These are phyloP conservation scores for Drosophila suboccidentalis DNA, from an alignment of 2,888 invertebrate genomes.

Conservation along the genomic window DNA sequence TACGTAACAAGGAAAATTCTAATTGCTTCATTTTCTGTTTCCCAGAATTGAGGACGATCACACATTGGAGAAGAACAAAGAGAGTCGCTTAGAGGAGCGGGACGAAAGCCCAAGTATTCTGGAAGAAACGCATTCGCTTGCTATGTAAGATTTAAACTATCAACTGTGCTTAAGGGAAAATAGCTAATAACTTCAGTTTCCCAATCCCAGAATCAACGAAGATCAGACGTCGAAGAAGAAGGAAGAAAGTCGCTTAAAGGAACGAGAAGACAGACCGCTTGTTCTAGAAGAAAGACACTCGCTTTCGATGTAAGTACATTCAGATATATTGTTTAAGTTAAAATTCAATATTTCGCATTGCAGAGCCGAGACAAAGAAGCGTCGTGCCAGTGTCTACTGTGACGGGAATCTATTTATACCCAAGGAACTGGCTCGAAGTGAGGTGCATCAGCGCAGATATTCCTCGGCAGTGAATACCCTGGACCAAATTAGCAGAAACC, in stretches of 20 bases:
- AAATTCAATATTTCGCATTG: not conserved
- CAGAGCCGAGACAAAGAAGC: slow-evolving; percentile 75
- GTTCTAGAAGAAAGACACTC: slow-evolving; percentile 74
- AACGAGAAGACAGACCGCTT: slow-evolving; percentile 57
- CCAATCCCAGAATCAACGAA: not conserved
- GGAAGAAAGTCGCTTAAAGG: slow-evolving; percentile 8
- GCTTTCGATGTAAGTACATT: slow-evolving; percentile 69
- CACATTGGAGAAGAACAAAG: not conserved
- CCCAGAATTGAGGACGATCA: not conserved
- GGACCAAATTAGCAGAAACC: slow-evolving; percentile 29
- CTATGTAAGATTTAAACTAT: slow-evolving; percentile 58
- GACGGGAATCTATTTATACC: slow-evolving; percentile 68
- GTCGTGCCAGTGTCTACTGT: slow-evolving; percentile 66
- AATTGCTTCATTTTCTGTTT: not conserved
- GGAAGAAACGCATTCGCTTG: slow-evolving; percentile 74
- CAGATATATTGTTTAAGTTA: not conserved
- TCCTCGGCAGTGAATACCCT: not conserved
- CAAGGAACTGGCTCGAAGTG: slow-evolving; percentile 61
- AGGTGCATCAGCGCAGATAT: slow-evolving; percentile 41
- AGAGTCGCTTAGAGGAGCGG: slow-evolving; percentile 6
- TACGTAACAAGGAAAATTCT: not conserved
- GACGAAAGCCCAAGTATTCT: slow-evolving; percentile 61
- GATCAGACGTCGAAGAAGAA: not conserved
- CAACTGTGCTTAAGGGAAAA: not conserved
- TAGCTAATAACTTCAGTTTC: not conserved